These are phyloP conservation scores for Leucoraja erinaceus DNA, from an alignment of 2,113 vertebrate species.

Conservation along the genomic window DNA sequence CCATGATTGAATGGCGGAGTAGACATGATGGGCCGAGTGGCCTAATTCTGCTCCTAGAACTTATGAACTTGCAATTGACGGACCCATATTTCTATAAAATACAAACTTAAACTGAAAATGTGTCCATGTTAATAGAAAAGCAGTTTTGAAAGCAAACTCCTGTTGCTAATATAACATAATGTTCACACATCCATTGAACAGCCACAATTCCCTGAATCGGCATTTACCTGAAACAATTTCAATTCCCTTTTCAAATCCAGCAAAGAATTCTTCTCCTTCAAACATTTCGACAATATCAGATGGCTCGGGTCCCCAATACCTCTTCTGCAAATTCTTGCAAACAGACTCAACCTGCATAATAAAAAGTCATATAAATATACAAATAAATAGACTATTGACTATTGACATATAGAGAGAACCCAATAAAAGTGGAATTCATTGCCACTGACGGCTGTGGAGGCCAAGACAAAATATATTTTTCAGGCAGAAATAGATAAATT, in stretches of 20 bases:
- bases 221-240: slow-evolving; percentile 70
- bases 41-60: too few relatives aligned
- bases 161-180: too few relatives aligned
- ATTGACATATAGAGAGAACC: not conserved
- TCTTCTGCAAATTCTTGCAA: slow-evolving; percentile 64
- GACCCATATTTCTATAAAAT: not conserved
- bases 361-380: fast-evolving
- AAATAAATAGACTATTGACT: too few relatives aligned
- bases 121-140: not conserved
- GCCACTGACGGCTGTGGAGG: too few relatives aligned
- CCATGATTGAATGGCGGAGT: too few relatives aligned
- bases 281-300: slow-evolving; percentile 86
- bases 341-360: slow-evolving; percentile 67
- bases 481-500: too few relatives aligned
- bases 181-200: not conserved
- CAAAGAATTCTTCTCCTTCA: slow-evolving; percentile 93
- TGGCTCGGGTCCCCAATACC: slow-evolving; percentile 86
- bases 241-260: slow-evolving; percentile 85
- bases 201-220: not conserved
- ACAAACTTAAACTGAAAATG: not conserved
- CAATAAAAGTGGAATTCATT: not conserved
- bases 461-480: too few relatives aligned
- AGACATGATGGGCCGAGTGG: too few relatives aligned
- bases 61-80: not conserved
- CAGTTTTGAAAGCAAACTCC: not conserved